Base-by-base conservation (phyloP, 2,888 invertebrate genomes). In the Melangyna quadrimaculata region DNA sequence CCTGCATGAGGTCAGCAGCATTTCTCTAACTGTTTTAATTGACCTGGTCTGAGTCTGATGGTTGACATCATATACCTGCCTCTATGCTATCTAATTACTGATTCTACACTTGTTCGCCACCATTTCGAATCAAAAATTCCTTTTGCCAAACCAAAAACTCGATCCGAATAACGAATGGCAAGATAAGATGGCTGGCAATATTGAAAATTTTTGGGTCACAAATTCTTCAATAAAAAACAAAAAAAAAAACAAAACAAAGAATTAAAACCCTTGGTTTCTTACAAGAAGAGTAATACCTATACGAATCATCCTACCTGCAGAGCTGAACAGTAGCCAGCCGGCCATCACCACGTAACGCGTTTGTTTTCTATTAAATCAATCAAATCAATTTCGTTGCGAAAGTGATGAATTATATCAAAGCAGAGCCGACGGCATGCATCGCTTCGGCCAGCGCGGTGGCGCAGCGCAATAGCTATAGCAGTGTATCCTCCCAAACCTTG, bases 341-440 rank as follows among this genome's bases (percentile, higher is more conserved):
- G 86, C 59, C 72, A 86, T 86, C 86, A 81, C 51, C 81, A 86
- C 80, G 86, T 81, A 86, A 81, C 86, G 86, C 86, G 86, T 86
- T 86, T 80, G 78, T 74, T 87, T 87, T 81, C 81, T 87, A 87
- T 87, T 87, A 87, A 87, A 87, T 87, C 86, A 87, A 87, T 87
- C 86, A 87, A 81, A 87, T 81, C 86, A 87, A 87, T 87, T 87
- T 81, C 86, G 86, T 87, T 87, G 86, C 86, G 80, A 87, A 87
- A 87, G 86, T 87, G 86, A 87, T 87, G 86, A 87, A 87, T 87
- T 87, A 81, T 87, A 87, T 87, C 86, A 87, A 87, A 87, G 86
- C 48, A 22, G 53, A 74, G 86, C 86, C 86, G 81, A 78, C 81
- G 63, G 61, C 40, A 67, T 48, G 43, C n/a, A n/a, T 37, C 14